A percentile compares a stretch with the other conserved stretches of the same genome.
phyloP scores from a whole-genome alignment of 1,140 invertebrate species.

The Leptinotarsa lineolata region DNA sequence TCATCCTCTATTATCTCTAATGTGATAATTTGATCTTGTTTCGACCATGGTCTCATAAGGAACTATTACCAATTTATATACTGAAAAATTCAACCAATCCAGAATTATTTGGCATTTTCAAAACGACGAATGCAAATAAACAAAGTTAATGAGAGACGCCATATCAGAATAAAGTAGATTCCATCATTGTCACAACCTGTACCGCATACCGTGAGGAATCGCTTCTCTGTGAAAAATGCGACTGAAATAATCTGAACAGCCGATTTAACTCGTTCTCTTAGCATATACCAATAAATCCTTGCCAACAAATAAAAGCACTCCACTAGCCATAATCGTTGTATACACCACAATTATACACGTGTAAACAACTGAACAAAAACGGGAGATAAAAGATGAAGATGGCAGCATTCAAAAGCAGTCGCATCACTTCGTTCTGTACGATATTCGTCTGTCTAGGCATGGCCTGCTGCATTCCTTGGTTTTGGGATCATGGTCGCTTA shows the following conservation, averaged over 20 bases:
- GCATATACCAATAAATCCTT: neutral
- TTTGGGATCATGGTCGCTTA: constrained; percentile 4
- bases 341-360: constrained; percentile 1
- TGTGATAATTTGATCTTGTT: no score
- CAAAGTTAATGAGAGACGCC: no score
- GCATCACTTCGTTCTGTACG: neutral
- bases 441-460: constrained; percentile 5
- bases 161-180: no score
- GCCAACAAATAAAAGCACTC: neutral
- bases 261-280: neutral
- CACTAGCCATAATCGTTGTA: neutral
- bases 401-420: constrained; percentile 1
- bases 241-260: neutral
- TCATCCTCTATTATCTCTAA: no score
- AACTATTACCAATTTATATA: no score
- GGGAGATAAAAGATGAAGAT: constrained; percentile 3
- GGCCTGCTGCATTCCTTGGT: neutral
- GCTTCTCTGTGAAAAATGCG: neutral
- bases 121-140: no score
- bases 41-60: no score
- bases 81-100: no score
- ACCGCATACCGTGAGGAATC: no score
- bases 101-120: no score
- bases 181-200: no score
- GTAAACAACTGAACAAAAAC: constrained; percentile 8